Evolutionary conservation across 2,797 vertebrate species (phyloP).

Genomic region (Buphagus erythrorhynchus): DNA sequence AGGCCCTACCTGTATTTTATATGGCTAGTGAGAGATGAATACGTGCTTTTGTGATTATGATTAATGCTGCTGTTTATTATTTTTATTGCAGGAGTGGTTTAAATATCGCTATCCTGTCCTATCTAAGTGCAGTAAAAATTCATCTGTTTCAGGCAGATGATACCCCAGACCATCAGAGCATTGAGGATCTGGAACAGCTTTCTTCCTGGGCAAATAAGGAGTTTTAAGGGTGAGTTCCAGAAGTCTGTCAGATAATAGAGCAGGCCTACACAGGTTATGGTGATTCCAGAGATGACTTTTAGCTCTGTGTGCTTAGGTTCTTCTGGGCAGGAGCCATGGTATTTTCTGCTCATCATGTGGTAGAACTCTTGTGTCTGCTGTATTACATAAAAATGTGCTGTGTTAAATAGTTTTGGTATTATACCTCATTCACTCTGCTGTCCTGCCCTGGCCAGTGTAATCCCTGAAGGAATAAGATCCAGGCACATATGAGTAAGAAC

Average conservation of each 20-base stretch:
- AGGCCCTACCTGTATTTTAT: constrained; percentile 31
- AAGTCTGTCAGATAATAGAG: not conserved
- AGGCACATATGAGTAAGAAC: fast-evolving
- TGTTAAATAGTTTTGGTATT: not conserved
- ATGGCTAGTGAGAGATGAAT: constrained; percentile 15
- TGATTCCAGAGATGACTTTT: not conserved
- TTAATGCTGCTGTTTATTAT: constrained; percentile 51
- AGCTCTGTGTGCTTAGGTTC: not conserved
- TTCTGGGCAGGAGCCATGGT: not conserved
- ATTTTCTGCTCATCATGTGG: not conserved
- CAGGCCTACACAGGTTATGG: not conserved
- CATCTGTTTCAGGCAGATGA: not conserved
- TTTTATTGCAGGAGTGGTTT: constrained; percentile 28
- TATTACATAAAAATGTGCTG: not conserved
- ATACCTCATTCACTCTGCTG: not conserved
- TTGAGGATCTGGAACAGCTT: not conserved
- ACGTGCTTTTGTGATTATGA: constrained; percentile 48
- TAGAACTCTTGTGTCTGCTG: not conserved
- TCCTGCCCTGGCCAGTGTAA: not conserved
- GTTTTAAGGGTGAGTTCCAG: not conserved
- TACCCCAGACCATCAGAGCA: fast-evolving
- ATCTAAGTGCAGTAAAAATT: not conserved
- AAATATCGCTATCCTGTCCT: not conserved
- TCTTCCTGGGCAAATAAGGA: not conserved
- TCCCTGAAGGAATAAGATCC: not conserved